Evolutionary conservation across 2,888 invertebrate species (phyloP).

Genomic region (Melanostoma scalare): DNA sequence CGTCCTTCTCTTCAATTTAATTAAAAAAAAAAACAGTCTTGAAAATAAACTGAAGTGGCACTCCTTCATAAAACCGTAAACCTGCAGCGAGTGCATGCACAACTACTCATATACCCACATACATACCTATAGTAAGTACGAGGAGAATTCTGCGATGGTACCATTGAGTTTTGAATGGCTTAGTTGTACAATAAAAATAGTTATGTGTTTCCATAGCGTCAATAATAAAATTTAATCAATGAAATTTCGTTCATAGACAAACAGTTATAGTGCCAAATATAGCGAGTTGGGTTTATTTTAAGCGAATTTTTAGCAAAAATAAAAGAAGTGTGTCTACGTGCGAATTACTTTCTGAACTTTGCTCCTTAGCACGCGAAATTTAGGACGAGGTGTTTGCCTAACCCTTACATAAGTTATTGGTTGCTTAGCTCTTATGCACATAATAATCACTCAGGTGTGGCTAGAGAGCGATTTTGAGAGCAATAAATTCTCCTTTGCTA

Average conservation of each 20-base stretch:
- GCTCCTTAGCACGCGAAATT: constrained; percentile 59
- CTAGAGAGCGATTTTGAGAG: constrained; percentile 29
- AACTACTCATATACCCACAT: too few species aligned
- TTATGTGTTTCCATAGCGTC: constrained; percentile 25
- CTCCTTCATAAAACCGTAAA: too few species aligned
- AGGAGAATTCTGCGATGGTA: too few species aligned
- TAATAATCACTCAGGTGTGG: constrained; percentile 55
- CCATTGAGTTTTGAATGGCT: too few species aligned
- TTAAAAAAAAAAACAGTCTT: too few species aligned
- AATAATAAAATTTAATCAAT: constrained; percentile 16
- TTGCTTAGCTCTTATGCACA: constrained; percentile 40
- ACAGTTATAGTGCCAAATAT: not conserved
- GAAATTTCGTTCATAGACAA: not conserved
- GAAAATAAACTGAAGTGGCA: too few species aligned
- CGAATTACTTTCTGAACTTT: constrained; percentile 57
- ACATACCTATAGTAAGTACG: too few species aligned
- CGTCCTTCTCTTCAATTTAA: too few species aligned
- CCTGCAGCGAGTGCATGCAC: too few species aligned
- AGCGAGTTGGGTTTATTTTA: constrained; percentile 15
- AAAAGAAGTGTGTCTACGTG: constrained; percentile 29
- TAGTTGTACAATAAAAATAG: constrained; percentile 9
- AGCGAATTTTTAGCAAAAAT: not conserved
- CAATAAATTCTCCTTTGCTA: constrained; percentile 36
- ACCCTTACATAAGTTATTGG: constrained; percentile 43
- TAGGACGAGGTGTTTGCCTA: constrained; percentile 62